Evolutionary conservation across 2,888 invertebrate species (phyloP).

Genomic region (Tetranychus truncatus): DNA sequence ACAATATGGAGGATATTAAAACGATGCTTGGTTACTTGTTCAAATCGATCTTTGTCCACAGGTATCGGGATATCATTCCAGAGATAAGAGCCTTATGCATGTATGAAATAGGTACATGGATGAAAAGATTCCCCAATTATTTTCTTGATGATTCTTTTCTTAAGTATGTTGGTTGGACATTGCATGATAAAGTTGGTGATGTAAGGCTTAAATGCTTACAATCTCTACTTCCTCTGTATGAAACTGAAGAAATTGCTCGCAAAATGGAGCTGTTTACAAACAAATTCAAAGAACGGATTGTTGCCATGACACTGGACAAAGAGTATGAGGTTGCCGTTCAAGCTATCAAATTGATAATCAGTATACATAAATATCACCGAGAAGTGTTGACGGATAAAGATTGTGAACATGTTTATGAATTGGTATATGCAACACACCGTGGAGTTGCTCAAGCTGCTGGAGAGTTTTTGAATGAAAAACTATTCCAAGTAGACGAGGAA

Average conservation of each 20-base stretch:
- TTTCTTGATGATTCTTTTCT: constrained; percentile 97
- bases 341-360: constrained; percentile 81
- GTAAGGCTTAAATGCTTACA: constrained; percentile 49
- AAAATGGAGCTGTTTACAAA: constrained; percentile 95
- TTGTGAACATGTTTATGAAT: constrained; percentile 95
- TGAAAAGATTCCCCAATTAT: constrained; percentile 95
- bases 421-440: constrained; percentile 91
- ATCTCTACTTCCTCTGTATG: constrained; percentile 83
- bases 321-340: constrained; percentile 95
- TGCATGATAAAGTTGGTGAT: constrained; percentile 62
- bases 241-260: constrained; percentile 75
- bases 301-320: constrained; percentile 95
- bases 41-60: constrained; percentile 95
- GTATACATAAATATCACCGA: constrained; percentile 76
- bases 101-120: constrained; percentile 98
- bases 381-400: constrained; percentile 90
- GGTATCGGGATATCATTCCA: constrained; percentile 82
- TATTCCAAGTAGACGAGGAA: constrained; percentile 63
- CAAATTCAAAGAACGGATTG: constrained; percentile 96
- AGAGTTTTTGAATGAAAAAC: constrained; percentile 88
- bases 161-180: constrained; percentile 96
- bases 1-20: constrained; percentile 97
- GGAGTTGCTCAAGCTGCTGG: constrained; percentile 91
- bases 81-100: constrained; percentile 95
- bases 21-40: constrained; percentile 99